Conservation (phyloP, 2,797 vertebrate species). For the Petrocephalus schoutedeni region DNA sequence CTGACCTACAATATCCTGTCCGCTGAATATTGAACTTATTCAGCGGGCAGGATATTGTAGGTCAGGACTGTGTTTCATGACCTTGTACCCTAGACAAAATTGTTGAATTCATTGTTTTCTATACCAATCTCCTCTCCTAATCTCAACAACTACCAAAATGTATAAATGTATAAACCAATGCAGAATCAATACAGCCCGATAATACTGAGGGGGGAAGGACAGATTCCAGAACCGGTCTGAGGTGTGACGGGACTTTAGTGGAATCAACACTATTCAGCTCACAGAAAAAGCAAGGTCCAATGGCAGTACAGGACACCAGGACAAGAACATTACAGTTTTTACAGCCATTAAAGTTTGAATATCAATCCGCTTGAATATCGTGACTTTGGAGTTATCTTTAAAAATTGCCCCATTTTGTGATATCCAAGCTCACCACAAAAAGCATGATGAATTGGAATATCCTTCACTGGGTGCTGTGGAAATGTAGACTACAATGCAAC, state of each 20-base stretch:
- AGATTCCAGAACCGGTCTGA: neutral
- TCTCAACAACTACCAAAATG: neutral
- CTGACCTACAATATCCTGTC: neutral
- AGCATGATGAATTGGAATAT: neutral
- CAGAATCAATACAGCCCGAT: neutral
- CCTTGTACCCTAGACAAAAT: neutral
- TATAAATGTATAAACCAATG: neutral
- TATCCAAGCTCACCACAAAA: neutral
- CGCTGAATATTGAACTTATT: neutral
- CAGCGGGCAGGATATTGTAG: neutral
- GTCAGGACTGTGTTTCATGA: neutral
- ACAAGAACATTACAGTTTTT: neutral
- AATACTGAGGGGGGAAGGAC: neutral
- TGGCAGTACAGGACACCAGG: neutral
- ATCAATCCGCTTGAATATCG: neutral
- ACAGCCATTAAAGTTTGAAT: neutral
- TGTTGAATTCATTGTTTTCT: neutral
- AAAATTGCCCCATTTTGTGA: neutral
- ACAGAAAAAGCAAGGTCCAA: neutral
- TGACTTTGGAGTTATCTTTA: neutral
- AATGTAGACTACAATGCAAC: neutral
- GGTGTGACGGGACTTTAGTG: neutral
- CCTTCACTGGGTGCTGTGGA: neutral
- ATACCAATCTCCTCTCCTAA: neutral
- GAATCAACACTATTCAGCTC: neutral